Evolutionary conservation across 1,140 invertebrate species (phyloP), one percentile per base, ranked within the genome.

Genomic region (Polypedilum pembai): DNA sequence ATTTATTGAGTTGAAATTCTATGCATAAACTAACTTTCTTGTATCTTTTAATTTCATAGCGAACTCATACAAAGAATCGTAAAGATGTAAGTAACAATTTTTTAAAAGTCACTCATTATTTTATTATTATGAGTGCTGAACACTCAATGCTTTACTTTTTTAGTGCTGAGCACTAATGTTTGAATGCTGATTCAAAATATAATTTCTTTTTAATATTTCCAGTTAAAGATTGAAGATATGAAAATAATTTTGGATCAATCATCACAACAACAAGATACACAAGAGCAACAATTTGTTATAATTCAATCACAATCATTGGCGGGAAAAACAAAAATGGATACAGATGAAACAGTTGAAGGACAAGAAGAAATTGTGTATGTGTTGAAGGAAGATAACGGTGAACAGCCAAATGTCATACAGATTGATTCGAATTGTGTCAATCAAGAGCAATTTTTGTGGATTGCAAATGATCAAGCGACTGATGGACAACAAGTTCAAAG

Each of bases 31-130:
- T 33, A 33, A 33, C 5, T 33, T 33, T 33, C 5, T 33, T 33
- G 24, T 33, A 33, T 3, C 24, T 33, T 33, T 33, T 33, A 33
- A 33, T 33, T 33, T n/a, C 1, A 33, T 5, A 92, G 65, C 90
- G 91, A 77, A 94, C 92, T 0, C 92, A 94, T 80, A 86, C 87
- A 21, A 92, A 92, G 80, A 85, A 88, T 81, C 77, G 87, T 76
- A 84, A 85, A 80, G 82, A 85, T 82, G 83, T 88, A 83, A 82
- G 79, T 78, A 15, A 8, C 10, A 65, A 73, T n/a, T 33, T 33
- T 33, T 33, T 33, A 33, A 33, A 33, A 33, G 5, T 33, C 5
- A 3, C 24, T 33, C 24, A n/a, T n/a, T n/a, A n/a, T n/a, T n/a
- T n/a, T n/a, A n/a, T n/a, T n/a, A n/a, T n/a, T n/a, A n/a, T 33